Percentiles rank a stretch among this genome's conserved stretches.
phyloP scores from a whole-genome alignment of 2,797 vertebrate genomes.

The Sebastes nivosus region DNA sequence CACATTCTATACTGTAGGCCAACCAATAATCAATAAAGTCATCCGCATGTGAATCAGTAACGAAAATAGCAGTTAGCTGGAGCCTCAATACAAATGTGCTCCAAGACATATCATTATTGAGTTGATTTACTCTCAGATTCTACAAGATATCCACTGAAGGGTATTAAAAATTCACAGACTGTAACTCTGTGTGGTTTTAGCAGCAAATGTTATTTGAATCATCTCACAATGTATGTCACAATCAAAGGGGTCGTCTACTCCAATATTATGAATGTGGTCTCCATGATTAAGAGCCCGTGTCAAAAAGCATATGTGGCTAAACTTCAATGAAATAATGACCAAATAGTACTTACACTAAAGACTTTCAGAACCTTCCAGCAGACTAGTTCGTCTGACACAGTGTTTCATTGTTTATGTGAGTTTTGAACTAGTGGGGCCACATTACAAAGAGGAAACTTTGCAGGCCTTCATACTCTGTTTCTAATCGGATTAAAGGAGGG shows the following conservation, averaged over 20 bases:
- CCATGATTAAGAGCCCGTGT: conserved; percentile 25
- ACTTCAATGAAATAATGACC: conserved; percentile 19
- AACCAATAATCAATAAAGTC: neutral
- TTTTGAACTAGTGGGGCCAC: neutral
- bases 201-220: conserved; percentile 7
- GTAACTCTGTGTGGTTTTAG: neutral
- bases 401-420: conserved; percentile 21
- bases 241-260: conserved; percentile 6
- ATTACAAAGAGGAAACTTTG: conserved; percentile 6
- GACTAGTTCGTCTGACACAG: neutral
- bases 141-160: neutral
- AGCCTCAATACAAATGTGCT: neutral
- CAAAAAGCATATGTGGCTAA: conserved; percentile 16
- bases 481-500: conserved; percentile 12
- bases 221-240: neutral
- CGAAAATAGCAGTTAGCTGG: neutral
- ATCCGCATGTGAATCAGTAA: neutral
- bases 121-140: neutral
- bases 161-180: neutral
- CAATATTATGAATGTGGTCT: conserved; percentile 24
- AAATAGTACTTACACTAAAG: neutral
- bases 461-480: neutral
- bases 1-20: neutral
- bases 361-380: neutral
- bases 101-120: neutral